Evolutionary conservation across 2,888 invertebrate genomes (phyloP).

Genomic region (Stramonita haemastoma): DNA sequence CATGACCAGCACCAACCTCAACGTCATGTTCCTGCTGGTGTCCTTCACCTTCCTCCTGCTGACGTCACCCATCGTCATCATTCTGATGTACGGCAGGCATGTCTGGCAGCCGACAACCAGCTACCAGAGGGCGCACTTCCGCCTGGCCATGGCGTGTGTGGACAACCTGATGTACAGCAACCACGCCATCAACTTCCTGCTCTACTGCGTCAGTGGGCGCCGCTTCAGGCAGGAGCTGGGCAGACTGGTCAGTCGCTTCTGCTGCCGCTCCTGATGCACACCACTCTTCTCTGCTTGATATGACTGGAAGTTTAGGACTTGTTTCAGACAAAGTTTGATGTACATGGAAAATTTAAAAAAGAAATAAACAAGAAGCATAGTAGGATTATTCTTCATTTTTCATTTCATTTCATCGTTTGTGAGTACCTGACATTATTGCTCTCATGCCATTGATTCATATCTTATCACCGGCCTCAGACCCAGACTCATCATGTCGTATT

Average conservation of each 20-base stretch:
- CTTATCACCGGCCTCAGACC: too few relatives aligned
- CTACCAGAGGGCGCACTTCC: not conserved
- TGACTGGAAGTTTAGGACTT: too few relatives aligned
- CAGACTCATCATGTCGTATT: too few relatives aligned
- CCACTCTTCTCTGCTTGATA: too few relatives aligned
- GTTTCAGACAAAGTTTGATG: too few relatives aligned
- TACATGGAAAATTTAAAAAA: too few relatives aligned
- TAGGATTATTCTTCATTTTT: too few relatives aligned
- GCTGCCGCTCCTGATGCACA: not conserved
- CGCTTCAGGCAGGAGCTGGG: not conserved
- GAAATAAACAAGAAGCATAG: too few relatives aligned
- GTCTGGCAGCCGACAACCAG: not conserved
- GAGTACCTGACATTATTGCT: too few relatives aligned
- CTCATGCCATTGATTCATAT: too few relatives aligned
- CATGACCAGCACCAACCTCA: not conserved
- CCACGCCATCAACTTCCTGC: not conserved
- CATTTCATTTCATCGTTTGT: too few relatives aligned
- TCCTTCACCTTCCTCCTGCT: not conserved
- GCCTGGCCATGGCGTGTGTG: not conserved
- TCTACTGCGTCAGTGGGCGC: conserved; percentile 15
- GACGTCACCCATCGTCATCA: not conserved
- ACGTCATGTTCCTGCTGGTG: not conserved
- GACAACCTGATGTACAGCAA: not conserved
- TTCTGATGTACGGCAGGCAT: not conserved
- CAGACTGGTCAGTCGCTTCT: not conserved